Base-by-base conservation (phyloP, 1,140 invertebrate genomes). In the Coelopa frigida region DNA sequence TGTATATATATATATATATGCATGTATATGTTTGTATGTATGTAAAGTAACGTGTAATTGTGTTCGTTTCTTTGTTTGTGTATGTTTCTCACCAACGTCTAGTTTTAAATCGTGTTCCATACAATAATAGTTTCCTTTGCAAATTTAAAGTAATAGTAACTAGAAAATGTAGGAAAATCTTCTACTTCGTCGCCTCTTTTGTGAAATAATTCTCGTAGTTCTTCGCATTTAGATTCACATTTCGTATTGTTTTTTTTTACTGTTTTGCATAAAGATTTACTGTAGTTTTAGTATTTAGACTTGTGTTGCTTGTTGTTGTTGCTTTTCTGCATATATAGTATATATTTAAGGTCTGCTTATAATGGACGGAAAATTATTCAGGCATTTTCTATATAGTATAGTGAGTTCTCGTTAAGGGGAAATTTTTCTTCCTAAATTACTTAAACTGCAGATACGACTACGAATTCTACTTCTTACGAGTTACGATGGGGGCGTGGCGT, bases 261-360 rank as follows among this genome's bases (percentile, higher is more conserved):
- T 12, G 4, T 40, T 40, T 14, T 17, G 21, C 29, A 22, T 24
- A n/a, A 40, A 12, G 21, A 21, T 31, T 31, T 21, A 32, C 23
- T 21, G 10, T 12, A 14, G 7, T 32, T 21, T 32, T 21, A 31
- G 20, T 43, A 18, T 32, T 42, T n/a, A 31, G 20, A 31, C 22
- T 42, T 35, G 12, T 36, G 10, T 46, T 37, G 14, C 17, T 43
- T 32, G 38, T 17, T 41, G 14, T 37, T 48, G n/a, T 38, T 43
- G 8, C 26, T 36, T 36, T 4, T 46, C 42, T 39, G 21, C 35
- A 39, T 62, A 53, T 55, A 64, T 54, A n/a, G n/a, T n/a, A 64
- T 66, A 66, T 57, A 66, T 66, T 67, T 67, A 67, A 67, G 63
- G 63, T 67, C 63, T 67, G 63, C 55, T 67, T 67, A 67, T 67